Evolutionary conservation across 2,113 vertebrate genomes (phyloP).

Genomic region (Crocuta crocuta): DNA sequence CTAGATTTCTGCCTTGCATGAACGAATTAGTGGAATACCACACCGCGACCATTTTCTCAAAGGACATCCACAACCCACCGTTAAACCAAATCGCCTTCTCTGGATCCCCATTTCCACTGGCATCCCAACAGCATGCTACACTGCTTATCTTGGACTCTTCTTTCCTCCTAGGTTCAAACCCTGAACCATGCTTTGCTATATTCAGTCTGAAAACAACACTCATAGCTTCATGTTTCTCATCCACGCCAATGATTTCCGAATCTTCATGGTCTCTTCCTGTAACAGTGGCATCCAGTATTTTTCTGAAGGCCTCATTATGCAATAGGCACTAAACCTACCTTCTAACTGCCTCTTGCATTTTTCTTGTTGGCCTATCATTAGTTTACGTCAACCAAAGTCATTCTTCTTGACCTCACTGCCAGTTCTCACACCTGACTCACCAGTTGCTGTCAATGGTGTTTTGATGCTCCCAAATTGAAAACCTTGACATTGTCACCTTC

Average conservation of each 20-base stretch:
- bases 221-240: constrained; percentile 35
- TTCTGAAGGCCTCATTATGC: background rate
- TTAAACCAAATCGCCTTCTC: constrained; percentile 22
- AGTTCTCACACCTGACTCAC: background rate
- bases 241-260: constrained; percentile 36
- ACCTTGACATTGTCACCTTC: background rate
- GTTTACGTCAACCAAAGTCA: constrained; percentile 45
- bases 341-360: background rate
- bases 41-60: background rate
- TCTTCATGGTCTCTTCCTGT: background rate
- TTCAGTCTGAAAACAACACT: constrained; percentile 42
- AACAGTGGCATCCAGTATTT: background rate
- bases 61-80: background rate
- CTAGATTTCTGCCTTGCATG: constrained; percentile 9
- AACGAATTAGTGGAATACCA: constrained; percentile 6
- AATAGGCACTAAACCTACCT: background rate
- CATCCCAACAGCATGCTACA: background rate
- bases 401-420: background rate
- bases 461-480: background rate
- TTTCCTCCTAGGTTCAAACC: constrained; percentile 3
- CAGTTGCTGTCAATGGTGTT: constrained; percentile 20
- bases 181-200: constrained; percentile 2
- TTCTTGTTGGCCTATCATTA: background rate
- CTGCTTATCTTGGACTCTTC: background rate
- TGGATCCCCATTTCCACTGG: background rate